Base-by-base conservation (phyloP, 2,113 vertebrate genomes). In the Pogonocichla stellata region DNA sequence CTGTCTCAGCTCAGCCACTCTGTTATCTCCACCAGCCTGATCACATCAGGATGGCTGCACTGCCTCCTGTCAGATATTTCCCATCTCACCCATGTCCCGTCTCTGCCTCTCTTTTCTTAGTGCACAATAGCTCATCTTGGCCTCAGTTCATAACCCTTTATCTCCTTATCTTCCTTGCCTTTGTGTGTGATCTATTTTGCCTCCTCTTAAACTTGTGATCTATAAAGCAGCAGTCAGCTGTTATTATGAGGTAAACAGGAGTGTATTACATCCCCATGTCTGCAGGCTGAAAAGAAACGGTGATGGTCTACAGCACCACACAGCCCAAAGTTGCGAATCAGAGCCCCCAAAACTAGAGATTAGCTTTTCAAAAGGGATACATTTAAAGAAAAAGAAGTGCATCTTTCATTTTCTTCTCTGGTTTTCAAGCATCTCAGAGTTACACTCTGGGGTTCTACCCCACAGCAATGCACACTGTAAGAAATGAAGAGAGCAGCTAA, bases 31-130 rank as follows among this genome's bases (percentile, higher is more conserved):
- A 5, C 23, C 57, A 72, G 14, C 23, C 34, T 42, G 54, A 75
- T 64, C 29, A 10, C 29, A 40, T 67, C 43, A 19, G 0, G 0
- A 6, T 53, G 57, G 36, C 38, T 58, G 38, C 5, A 0, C 25
- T 54, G 47, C 51, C 36, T 8, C 61, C 83, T 67, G 28, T 24
- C 70, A 48, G 51, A 11, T 40, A 40, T 86, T 74, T 73, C 20
- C 31, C 13, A 31, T 65, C 16, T 57, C 9, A 6, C 34, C 77
- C 34, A 2, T 14, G 9, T 61, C 50, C 70, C 60, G n/a, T 45
- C 47, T 88, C 70, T 16, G 1, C 51, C 13, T 92, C 28, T 53
- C 45, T 62, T 71, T 50, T 23, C 43, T 38, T 15, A 40, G 77
- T 4, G 10, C n/a, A 8, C 0, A 0, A 36, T 36, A 60, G 34